Percentiles rank a stretch among this genome's conserved stretches.
phyloP scores from a whole-genome alignment of 2,888 invertebrate species.

The Chrysopilus asiliformis region DNA sequence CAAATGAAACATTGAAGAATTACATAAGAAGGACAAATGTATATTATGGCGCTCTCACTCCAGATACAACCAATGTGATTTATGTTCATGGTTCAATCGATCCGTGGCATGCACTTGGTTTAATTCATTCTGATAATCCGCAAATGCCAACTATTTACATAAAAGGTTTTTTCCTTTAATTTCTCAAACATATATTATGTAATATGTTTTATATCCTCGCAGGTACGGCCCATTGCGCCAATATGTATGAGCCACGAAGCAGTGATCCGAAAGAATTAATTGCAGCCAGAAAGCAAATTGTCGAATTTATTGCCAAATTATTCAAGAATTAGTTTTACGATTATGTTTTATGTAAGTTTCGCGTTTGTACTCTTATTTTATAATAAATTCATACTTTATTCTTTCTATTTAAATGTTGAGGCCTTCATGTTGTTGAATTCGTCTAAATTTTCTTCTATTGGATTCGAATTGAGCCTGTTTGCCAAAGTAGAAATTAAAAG shows the following conservation, averaged over 20 bases:
- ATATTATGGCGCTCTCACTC: constrained; percentile 62
- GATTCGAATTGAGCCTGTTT: too few species aligned
- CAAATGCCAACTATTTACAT: constrained; percentile 59
- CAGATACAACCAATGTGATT: constrained; percentile 58
- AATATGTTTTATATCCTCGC: constrained; percentile 7
- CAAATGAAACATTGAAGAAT: constrained; percentile 43
- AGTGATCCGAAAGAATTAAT: constrained; percentile 53
- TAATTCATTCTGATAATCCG: constrained; percentile 42
- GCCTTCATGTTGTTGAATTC: too few species aligned
- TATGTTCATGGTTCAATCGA: constrained; percentile 83
- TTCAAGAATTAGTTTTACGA: constrained; percentile 2
- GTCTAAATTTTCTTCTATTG: too few species aligned
- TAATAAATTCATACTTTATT: too few species aligned
- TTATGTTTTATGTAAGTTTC: too few species aligned
- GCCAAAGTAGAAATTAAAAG: too few species aligned
- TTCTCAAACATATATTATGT: constrained; percentile 6
- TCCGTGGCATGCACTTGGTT: constrained; percentile 75
- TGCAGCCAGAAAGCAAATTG: constrained; percentile 46
- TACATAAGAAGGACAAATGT: constrained; percentile 60
- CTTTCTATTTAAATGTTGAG: too few species aligned
- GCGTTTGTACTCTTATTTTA: too few species aligned
- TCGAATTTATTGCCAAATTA: constrained; percentile 4
- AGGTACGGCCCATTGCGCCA: constrained; percentile 92
- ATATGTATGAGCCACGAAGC: constrained; percentile 69
- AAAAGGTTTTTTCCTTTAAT: constrained; percentile 40